A percentile compares a stretch with the other conserved stretches of the same genome.
These are phyloP conservation scores for Grapholita molesta DNA, from an alignment of 1,140 invertebrate genomes.

Conservation along the genomic window DNA sequence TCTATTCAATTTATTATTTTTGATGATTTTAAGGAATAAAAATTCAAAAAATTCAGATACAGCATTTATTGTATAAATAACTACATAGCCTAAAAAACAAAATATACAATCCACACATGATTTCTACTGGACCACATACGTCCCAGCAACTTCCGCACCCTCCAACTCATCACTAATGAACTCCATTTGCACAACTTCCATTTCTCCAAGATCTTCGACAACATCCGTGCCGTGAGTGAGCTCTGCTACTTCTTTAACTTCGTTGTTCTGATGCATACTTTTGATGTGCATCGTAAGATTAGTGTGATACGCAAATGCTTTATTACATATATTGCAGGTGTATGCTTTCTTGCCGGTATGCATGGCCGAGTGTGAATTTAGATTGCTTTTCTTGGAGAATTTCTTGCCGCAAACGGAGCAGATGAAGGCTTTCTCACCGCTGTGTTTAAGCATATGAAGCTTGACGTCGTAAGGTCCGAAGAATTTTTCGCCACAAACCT, in stretches of 20 bases:
- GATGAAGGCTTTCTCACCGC: constrained; percentile 81
- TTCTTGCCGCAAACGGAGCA: constrained; percentile 80
- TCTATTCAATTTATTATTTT: too few species aligned
- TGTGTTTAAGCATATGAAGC: constrained; percentile 83
- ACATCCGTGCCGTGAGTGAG: constrained; percentile 3
- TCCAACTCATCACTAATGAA: constrained; percentile 45
- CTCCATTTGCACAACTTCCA: constrained; percentile 45
- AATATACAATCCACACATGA: background rate
- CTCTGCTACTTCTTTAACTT: constrained; percentile 20
- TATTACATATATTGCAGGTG: constrained; percentile 74
- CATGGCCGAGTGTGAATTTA: constrained; percentile 77
- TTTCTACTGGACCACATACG: constrained; percentile 23
- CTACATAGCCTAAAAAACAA: background rate
- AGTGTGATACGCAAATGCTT: constrained; percentile 67
- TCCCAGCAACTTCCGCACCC: constrained; percentile 32
- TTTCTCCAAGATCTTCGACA: constrained; percentile 37
- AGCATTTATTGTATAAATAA: background rate
- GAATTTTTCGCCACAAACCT: constrained; percentile 81
- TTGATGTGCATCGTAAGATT: constrained; percentile 56
- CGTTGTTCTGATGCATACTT: constrained; percentile 41
- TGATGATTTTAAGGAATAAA: too few species aligned
- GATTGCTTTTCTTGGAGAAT: constrained; percentile 79
- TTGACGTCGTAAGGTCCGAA: constrained; percentile 85
- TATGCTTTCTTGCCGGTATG: constrained; percentile 79
- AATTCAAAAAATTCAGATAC: too few species aligned